Evolutionary conservation across 2,797 vertebrate genomes (phyloP).

Genomic region (Acrossocheilus fasciatus): DNA sequence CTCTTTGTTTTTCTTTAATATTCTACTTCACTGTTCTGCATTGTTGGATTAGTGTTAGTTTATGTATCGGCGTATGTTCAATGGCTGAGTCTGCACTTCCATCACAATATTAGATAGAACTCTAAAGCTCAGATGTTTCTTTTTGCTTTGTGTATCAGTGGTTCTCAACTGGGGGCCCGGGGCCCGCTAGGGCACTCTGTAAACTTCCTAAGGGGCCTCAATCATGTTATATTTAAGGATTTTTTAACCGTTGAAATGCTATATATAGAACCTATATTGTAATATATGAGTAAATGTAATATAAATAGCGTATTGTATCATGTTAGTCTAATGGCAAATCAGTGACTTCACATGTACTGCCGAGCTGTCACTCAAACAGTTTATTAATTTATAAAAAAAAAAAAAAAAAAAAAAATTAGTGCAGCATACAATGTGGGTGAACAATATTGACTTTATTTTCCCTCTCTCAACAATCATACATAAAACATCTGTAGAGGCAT

Average conservation of each 20-base stretch:
- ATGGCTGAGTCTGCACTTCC: constrained; percentile 1
- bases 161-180: background rate
- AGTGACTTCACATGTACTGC: background rate
- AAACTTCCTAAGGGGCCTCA: background rate
- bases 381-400: no score
- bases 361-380: background rate
- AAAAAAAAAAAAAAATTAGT: no score
- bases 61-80: background rate
- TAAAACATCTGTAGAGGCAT: background rate
- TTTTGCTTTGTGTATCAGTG: background rate
- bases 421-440: background rate
- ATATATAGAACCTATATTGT: background rate
- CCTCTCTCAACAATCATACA: background rate
- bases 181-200: background rate
- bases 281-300: background rate
- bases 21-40: background rate
- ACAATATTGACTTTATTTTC: background rate
- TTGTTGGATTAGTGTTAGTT: constrained; percentile 16
- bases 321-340: background rate
- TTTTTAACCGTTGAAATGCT: background rate
- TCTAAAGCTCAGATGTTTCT: background rate
- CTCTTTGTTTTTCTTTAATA: background rate
- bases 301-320: background rate
- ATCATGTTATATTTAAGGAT: background rate
- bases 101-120: background rate